Evolutionary conservation across 2,113 vertebrate species (phyloP).

Genomic region (Lagopus muta): DNA sequence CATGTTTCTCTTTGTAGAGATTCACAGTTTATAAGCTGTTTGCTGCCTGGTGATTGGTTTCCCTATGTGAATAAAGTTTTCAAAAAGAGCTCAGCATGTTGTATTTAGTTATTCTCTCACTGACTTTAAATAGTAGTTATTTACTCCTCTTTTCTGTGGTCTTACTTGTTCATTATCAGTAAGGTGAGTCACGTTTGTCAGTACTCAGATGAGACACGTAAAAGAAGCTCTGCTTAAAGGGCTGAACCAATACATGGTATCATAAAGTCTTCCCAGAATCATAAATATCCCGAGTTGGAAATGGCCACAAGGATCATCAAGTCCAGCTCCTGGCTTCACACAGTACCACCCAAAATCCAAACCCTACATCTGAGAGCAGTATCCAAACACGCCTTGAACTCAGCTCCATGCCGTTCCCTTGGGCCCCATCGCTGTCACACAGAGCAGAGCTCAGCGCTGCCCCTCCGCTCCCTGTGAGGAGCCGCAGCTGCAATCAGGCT

Average conservation of each 20-base stretch:
- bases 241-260: not conserved
- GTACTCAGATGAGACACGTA: not conserved
- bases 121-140: not conserved
- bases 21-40: not conserved
- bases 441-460: not conserved
- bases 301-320: not conserved
- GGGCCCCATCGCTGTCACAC: not conserved
- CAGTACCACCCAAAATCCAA: not conserved
- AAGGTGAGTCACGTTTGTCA: not conserved
- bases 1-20: not conserved
- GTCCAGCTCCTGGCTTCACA: not conserved
- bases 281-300: not conserved
- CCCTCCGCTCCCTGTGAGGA: not conserved
- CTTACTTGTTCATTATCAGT: not conserved
- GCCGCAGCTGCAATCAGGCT: not conserved
- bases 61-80: not conserved
- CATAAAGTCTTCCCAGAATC: not conserved
- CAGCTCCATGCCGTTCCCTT: not conserved
- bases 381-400: not conserved
- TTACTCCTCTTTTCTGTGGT: not conserved
- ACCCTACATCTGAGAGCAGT: not conserved
- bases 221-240: not conserved
- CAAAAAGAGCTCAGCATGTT: constrained; percentile 28
- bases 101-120: not conserved
- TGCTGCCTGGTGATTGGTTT: constrained; percentile 17